A percentile compares a stretch with the other conserved stretches of the same genome.
Conservation (phyloP, 2,113 vertebrate genomes). For the Calypte anna region DNA sequence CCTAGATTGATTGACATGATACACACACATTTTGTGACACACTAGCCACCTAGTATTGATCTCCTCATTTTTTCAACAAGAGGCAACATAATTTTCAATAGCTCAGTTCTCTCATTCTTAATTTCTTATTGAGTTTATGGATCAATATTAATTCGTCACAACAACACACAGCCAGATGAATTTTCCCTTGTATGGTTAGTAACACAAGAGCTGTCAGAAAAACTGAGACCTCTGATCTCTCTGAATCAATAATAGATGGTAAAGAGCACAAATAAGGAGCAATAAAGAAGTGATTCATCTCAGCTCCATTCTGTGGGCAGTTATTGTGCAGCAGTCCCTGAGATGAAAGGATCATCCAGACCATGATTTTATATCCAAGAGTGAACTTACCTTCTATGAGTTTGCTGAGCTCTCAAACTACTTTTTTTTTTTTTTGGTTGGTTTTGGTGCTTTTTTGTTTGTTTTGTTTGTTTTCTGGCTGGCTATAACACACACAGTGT, state of each 20-base stretch:
- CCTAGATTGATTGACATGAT: not conserved
- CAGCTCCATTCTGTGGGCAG: not conserved
- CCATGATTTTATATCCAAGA: not conserved
- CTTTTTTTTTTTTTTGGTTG: no score
- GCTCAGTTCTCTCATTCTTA: not conserved
- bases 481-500: not conserved
- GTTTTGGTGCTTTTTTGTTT: no score
- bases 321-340: not conserved
- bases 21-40: not conserved
- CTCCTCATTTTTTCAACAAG: not conserved
- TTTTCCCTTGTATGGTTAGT: not conserved
- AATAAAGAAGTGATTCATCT: not conserved
- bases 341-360: not conserved
- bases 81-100: not conserved
- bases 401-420: not conserved
- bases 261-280: not conserved
- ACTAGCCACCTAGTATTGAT: no score
- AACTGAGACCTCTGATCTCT: not conserved
- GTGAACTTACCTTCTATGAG: not conserved
- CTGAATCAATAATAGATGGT: not conserved
- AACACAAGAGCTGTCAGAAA: not conserved
- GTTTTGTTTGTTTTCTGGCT: no score
- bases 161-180: not conserved
- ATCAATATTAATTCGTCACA: not conserved
- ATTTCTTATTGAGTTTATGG: not conserved